Evolutionary conservation across 2,888 invertebrate species (phyloP), one percentile per base, ranked within the genome.

Genomic region (Fissipunctia ypsillon): DNA sequence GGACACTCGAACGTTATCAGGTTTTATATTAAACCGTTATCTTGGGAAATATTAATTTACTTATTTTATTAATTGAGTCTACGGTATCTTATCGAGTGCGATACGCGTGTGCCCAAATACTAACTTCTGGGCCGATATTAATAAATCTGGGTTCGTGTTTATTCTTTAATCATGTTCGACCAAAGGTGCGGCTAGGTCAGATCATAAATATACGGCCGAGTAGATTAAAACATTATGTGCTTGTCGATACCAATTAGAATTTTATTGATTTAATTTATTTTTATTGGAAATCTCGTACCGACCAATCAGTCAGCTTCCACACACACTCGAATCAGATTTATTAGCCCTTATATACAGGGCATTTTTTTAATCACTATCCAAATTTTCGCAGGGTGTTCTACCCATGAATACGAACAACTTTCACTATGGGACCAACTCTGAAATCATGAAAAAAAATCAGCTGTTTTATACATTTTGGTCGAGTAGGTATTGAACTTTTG

Each of bases 61-160:
- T 93, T 90, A 91, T 90, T 92, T 90, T 90, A 91, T 91, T 93
- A 93, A 93, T 93, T 93, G 91, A 93, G 90, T 91, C 85, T 78
- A 73, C 64, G 75, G 70, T 92, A 93, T 92, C 93, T 93, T 90
- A 93, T 93, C 93, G 19, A 45, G 45, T 31, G 71, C 60, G 86
- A 84, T 84, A 84, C 22, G 70, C 60, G 71, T 69, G 67, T 60
- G 67, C 64, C 41, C 50, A 69, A 67, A 68, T 72, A 79, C 43
- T 31, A 68, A 54, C 43, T 71, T 83, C 50, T 75, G 69, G 71
- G 69, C 67, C 63, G 66, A 80, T 76, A 75, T 80, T 82, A 61
- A 71, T 71, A 41, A 80, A 76, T 71, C 60, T 70, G 56, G 50
- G 28, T 63, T 59, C 48, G 35, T 72, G 67, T 65, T 67, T 31